Evolutionary conservation across 2,113 vertebrate genomes (phyloP).

Genomic region (Chinchilla lanigera): DNA sequence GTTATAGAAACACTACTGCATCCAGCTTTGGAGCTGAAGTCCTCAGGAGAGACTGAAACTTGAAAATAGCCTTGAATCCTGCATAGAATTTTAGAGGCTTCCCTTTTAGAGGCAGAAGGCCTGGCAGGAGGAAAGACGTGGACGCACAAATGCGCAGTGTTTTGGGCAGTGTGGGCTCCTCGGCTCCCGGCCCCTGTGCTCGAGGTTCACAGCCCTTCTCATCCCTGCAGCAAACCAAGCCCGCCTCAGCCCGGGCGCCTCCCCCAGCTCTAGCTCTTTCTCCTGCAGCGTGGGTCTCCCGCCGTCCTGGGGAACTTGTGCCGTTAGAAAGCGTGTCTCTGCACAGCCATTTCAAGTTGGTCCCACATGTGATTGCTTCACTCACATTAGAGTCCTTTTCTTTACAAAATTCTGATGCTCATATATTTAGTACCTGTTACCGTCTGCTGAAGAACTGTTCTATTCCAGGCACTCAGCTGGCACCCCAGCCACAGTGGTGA

Average conservation of each 20-base stretch:
- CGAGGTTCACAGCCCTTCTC: neutral
- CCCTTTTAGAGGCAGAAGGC: neutral
- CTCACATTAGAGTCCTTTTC: neutral
- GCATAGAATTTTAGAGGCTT: neutral
- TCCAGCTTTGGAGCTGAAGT: neutral
- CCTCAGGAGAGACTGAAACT: neutral
- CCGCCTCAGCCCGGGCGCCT: neutral
- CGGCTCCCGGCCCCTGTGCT: neutral
- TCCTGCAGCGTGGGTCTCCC: accelerated
- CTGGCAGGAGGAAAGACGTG: neutral
- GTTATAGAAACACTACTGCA: neutral
- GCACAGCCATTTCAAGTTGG: neutral
- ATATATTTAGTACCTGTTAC: neutral
- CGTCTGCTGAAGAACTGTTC: neutral
- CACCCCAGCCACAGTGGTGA: neutral
- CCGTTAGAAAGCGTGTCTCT: neutral
- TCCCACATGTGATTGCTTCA: neutral
- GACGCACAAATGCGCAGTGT: neutral
- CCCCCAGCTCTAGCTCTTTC: accelerated
- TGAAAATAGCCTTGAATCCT: neutral
- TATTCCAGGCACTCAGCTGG: neutral
- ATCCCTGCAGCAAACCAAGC: neutral
- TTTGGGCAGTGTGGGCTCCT: neutral
- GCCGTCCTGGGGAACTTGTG: neutral
- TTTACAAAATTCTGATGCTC: neutral